phyloP scores from a whole-genome alignment of 2,888 invertebrate genomes.

The Cerceris ruficornis region DNA sequence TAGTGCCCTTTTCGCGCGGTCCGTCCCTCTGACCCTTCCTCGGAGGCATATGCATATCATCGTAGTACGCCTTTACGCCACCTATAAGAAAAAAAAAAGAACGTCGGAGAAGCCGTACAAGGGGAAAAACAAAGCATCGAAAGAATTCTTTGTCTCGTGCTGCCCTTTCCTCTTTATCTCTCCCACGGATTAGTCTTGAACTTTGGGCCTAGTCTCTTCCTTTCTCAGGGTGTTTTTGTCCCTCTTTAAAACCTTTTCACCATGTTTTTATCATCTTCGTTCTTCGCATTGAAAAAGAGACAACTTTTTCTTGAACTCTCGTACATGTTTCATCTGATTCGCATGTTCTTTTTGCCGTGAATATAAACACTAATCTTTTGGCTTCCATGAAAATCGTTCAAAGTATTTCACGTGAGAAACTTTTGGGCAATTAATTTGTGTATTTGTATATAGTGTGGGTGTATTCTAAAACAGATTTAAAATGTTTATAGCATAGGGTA shows the following conservation, averaged over 20 bases:
- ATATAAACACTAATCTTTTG: not conserved
- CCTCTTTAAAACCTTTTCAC: conserved; percentile 21
- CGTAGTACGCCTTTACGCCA: conserved; percentile 41
- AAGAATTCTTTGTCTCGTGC: conserved; percentile 51
- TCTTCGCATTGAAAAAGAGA: conserved; percentile 36
- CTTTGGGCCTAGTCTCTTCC: conserved; percentile 45
- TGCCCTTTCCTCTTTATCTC: conserved; percentile 2
- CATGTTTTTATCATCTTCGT: conserved; percentile 41
- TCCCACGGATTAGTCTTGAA: conserved; percentile 13
- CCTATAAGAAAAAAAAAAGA: conserved; percentile 21
- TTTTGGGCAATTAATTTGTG: too few relatives aligned
- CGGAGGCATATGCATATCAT: conserved; percentile 64
- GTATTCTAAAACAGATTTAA: too few relatives aligned
- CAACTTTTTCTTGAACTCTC: conserved; percentile 42
- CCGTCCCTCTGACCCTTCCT: conserved; percentile 24
- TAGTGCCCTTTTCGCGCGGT: conserved; percentile 22
- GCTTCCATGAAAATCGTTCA: not conserved
- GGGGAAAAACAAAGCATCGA: conserved; percentile 39
- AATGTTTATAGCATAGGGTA: too few relatives aligned
- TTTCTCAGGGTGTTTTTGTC: conserved; percentile 60
- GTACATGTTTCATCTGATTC: conserved; percentile 2
- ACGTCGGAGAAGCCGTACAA: conserved; percentile 30
- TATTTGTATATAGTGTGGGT: too few relatives aligned
- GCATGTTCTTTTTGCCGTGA: not conserved
- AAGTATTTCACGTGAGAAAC: not conserved